These are phyloP conservation scores for Tortrix viridana DNA, from an alignment of 2,888 invertebrate species.

Conservation along the genomic window DNA sequence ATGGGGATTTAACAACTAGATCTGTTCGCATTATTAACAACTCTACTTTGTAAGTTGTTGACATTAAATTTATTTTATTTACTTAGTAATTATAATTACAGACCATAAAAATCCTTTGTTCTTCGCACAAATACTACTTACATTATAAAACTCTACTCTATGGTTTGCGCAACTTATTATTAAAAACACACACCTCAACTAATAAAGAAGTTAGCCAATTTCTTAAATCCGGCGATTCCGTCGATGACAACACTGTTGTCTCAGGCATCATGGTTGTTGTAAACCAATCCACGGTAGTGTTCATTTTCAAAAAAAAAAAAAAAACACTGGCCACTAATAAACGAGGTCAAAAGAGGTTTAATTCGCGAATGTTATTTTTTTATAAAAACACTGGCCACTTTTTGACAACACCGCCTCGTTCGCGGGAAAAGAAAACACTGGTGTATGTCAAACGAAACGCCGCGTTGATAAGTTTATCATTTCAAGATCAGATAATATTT, in stretches of 20 bases:
- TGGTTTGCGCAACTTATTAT: neutral
- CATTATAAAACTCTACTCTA: neutral
- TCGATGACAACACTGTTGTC: constrained; percentile 44
- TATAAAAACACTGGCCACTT: constrained; percentile 36
- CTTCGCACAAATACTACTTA: neutral
- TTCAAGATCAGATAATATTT: constrained; percentile 58
- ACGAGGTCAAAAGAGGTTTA: too few relatives aligned
- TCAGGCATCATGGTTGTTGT: constrained; percentile 45
- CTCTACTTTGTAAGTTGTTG: neutral
- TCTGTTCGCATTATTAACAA: too few relatives aligned
- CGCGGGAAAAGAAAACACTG: constrained; percentile 51
- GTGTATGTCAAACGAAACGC: constrained; percentile 44
- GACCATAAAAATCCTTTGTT: neutral
- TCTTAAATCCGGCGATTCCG: constrained; percentile 58
- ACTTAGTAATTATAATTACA: neutral
- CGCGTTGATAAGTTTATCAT: constrained; percentile 50
- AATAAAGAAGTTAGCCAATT: constrained; percentile 66
- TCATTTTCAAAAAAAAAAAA: constrained; percentile 46
- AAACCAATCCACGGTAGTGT: constrained; percentile 44
- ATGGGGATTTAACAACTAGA: too few relatives aligned
- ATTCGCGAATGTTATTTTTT: too few relatives aligned
- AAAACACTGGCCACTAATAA: constrained; percentile 18
- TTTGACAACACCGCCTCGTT: constrained; percentile 41
- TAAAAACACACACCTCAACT: constrained; percentile 61
- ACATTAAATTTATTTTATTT: neutral